phyloP scores from a whole-genome alignment of 2,888 invertebrate genomes.

The Cenopis cana region DNA sequence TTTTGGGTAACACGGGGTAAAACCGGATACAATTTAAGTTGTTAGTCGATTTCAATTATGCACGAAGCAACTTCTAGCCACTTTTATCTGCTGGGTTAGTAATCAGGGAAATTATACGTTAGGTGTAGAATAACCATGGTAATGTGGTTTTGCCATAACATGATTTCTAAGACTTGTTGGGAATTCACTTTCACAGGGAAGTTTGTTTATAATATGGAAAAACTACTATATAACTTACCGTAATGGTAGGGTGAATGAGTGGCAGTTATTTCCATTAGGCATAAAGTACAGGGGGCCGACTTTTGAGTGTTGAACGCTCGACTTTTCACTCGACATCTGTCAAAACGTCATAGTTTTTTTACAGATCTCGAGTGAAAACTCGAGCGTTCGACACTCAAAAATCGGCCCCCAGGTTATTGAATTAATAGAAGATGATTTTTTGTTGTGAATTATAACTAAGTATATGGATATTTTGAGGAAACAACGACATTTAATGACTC shows the following conservation, averaged over 20 bases:
- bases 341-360: too few species aligned
- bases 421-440: too few species aligned
- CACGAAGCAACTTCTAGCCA: constrained; percentile 52
- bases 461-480: too few species aligned
- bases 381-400: too few species aligned
- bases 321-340: too few species aligned
- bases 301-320: too few species aligned
- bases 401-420: too few species aligned
- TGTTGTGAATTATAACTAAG: too few species aligned
- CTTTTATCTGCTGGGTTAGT: constrained; percentile 63
- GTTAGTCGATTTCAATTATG: constrained; percentile 66
- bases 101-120: constrained; percentile 69
- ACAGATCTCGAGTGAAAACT: too few species aligned
- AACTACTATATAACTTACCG: constrained; percentile 27
- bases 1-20: constrained; percentile 23
- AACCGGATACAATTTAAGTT: constrained; percentile 52
- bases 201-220: constrained; percentile 46
- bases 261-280: neutral
- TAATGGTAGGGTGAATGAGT: constrained; percentile 9
- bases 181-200: constrained; percentile 52
- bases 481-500: too few species aligned
- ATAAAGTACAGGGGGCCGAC: too few species aligned
- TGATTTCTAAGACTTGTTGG: constrained; percentile 59
- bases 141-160: constrained; percentile 44
- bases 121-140: constrained; percentile 13